These are phyloP conservation scores for Parnassius orleans DNA, from an alignment of 2,888 invertebrate species.

Conservation along the genomic window DNA sequence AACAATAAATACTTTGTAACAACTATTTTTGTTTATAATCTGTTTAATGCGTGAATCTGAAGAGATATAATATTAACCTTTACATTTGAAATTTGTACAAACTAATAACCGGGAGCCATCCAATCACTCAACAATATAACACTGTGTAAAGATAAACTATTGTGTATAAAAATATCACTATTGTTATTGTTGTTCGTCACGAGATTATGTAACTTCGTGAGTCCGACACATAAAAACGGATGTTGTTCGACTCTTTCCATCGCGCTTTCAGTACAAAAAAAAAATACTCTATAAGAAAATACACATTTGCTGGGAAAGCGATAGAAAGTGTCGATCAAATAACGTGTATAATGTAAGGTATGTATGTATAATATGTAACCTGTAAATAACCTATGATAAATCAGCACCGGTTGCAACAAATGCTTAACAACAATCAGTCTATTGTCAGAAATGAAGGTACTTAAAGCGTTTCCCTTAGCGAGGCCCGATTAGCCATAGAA, in stretches of 20 bases:
- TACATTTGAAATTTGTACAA: conserved; percentile 47
- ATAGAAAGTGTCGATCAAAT: conserved; percentile 53
- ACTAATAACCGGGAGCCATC: conserved; percentile 78
- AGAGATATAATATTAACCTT: conserved; percentile 49
- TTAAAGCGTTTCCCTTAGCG: conserved; percentile 53
- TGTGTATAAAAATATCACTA: conserved; percentile 79
- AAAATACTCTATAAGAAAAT: conserved; percentile 72
- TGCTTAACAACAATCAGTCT: conserved; percentile 80
- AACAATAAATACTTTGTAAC: conserved; percentile 38
- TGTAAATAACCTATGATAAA: conserved; percentile 80
- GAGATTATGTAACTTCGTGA: conserved; percentile 49
- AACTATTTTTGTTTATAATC: conserved; percentile 38
- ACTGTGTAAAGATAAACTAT: conserved; percentile 79
- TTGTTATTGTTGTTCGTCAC: conserved; percentile 55
- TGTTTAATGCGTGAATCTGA: conserved; percentile 46
- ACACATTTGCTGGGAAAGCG: conserved; percentile 48
- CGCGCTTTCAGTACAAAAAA: conserved; percentile 63
- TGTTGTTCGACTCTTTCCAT: conserved; percentile 49
- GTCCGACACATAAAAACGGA: conserved; percentile 66
- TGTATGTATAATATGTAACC: conserved; percentile 72
- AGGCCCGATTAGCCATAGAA: conserved; percentile 54
- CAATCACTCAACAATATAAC: conserved; percentile 77
- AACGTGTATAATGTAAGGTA: conserved; percentile 68
- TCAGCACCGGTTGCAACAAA: conserved; percentile 80
- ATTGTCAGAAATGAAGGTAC: conserved; percentile 79